Evolutionary conservation across 2,888 invertebrate species (phyloP), one percentile per base, ranked within the genome.

Genomic region (Nymphalis urticae): DNA sequence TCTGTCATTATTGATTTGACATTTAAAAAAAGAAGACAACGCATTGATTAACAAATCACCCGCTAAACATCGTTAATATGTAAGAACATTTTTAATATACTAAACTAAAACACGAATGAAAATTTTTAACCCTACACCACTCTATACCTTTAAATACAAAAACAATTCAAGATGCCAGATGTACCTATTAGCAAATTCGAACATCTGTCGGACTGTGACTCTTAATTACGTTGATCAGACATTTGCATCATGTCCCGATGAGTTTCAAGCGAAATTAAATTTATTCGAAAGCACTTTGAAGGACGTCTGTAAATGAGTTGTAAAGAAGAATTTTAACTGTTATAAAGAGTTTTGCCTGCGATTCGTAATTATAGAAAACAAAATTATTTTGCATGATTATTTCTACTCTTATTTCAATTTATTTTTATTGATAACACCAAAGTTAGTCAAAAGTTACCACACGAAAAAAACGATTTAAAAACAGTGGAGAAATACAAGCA

Each of bases 221-320:
- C 68, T 60, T 67, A 66, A 66, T 63, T 61, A 62, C 65, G 60
- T 60, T 54, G 66, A 66, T 68, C 66, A 53, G 58, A 32, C 61
- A 69, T 69, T 71, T 71, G 69, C 64, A 69, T 71, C 61, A 54
- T 48, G 64, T 56, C 56, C 64, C 56, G 47, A 53, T 54, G 58
- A 51, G 66, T 69, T 62, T 69, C 51, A 62, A 64, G 61, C 63
- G 69, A 58, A 69, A 71, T 71, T 68, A 69, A 66, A 48, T 68
- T 65, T 63, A 68, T 53, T 21, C 19, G 54, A 64, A 64, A 60
- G 64, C 42, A 42, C 61, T 56, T 63, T 60, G 17, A n/a, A 16
- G 47, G 21, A 53, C 47, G 27, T 24, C 48, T 13, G 19, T 66
- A 48, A 47, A 50, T 53, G 21, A 66, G 53, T 21, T 56, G 54